Conservation (phyloP, 53 echinoderm and acorn worm species). For the Hippasteria phrygiana region DNA sequence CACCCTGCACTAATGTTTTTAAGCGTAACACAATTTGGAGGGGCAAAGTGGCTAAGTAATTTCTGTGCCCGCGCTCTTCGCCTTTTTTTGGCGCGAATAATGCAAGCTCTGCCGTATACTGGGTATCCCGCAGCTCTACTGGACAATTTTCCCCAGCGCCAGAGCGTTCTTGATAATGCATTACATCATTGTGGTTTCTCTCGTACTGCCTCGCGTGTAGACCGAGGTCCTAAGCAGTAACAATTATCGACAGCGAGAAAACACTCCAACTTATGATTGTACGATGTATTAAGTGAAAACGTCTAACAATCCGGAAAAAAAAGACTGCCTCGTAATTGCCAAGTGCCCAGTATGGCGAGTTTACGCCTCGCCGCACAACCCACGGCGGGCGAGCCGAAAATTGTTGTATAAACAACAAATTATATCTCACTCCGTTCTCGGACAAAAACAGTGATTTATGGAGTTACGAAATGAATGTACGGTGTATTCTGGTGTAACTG, state of each 20-base stretch:
- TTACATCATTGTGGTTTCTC: not conserved
- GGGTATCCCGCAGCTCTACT: constrained; percentile 49
- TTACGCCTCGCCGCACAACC: not conserved
- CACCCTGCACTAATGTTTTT: constrained; percentile 65
- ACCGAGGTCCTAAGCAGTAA: constrained; percentile 58
- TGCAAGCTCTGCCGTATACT: not conserved
- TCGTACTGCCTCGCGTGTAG: not conserved
- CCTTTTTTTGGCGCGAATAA: constrained; percentile 42
- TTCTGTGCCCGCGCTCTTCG: constrained; percentile 1
- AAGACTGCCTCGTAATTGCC: not conserved
- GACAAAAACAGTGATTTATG: no score
- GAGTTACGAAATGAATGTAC: no score
- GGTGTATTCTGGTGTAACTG: no score
- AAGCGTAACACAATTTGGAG: constrained; percentile 60
- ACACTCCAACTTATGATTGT: constrained; percentile 63
- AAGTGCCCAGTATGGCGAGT: not conserved
- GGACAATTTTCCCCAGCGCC: constrained; percentile 5
- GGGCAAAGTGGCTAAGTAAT: constrained; percentile 60
- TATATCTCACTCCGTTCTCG: no score
- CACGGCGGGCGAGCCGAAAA: no score
- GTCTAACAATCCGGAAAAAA: not conserved
- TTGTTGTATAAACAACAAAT: no score
- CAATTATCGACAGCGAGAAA: constrained; percentile 59
- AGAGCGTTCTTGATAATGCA: constrained; percentile 36
- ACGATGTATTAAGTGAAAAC: constrained; percentile 65